A percentile compares a stretch with the other conserved stretches of the same genome.
Conservation (phyloP, 2,113 vertebrate genomes). For the human region DNA sequence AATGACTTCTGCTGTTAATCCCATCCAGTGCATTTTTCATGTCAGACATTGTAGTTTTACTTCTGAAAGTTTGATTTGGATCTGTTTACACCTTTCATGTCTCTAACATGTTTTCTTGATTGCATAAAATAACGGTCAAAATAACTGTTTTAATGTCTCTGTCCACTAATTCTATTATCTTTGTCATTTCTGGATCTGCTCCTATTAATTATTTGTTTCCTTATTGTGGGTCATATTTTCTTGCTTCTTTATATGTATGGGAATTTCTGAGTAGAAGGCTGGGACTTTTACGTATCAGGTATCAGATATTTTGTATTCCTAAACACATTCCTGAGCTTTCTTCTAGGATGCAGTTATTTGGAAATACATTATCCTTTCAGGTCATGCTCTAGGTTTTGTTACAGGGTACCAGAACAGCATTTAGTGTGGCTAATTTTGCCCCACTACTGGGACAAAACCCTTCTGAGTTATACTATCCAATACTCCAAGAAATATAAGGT, state of each 20-base stretch:
- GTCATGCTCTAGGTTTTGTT: background rate
- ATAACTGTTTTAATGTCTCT: too few relatives aligned
- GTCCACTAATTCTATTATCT: too few relatives aligned
- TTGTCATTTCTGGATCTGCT: too few relatives aligned
- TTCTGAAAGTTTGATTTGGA: too few relatives aligned
- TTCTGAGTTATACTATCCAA: background rate
- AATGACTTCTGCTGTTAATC: too few relatives aligned
- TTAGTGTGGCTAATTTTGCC: background rate
- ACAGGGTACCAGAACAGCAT: background rate
- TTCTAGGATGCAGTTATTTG: background rate
- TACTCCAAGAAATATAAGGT: background rate
- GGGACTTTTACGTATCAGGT: background rate
- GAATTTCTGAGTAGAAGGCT: background rate
- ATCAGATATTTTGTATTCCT: background rate
- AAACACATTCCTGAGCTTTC: background rate
- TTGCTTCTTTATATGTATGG: background rate
- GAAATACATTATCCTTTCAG: background rate
- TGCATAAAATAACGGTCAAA: too few relatives aligned
- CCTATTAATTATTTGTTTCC: too few relatives aligned
- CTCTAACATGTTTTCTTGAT: too few relatives aligned
- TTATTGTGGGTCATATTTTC: background rate
- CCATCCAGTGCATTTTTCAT: too few relatives aligned
- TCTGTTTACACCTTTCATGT: too few relatives aligned
- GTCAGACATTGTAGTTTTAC: too few relatives aligned
- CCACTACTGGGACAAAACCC: background rate